Conservation (phyloP, 2,888 invertebrate genomes). For the Synanthedon formicaeformis region DNA sequence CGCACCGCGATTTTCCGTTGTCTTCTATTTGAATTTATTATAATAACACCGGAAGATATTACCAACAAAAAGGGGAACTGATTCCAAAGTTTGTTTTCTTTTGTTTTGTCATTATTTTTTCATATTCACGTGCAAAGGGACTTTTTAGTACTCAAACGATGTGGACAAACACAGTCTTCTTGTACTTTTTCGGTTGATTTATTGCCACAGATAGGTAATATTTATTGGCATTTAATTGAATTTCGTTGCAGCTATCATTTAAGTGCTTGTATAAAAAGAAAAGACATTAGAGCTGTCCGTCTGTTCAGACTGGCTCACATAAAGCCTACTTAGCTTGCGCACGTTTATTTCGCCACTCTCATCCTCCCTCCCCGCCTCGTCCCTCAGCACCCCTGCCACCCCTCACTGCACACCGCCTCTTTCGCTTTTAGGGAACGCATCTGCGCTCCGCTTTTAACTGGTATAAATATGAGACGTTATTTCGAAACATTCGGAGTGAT, state of each 20-base stretch:
- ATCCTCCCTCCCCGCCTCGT: constrained; percentile 3
- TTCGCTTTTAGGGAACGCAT: constrained; percentile 29
- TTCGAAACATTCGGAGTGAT: neutral
- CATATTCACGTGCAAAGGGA: neutral
- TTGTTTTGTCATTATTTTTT: neutral
- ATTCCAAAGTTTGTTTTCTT: constrained; percentile 16
- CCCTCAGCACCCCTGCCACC: constrained; percentile 1
- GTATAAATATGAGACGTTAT: constrained; percentile 9
- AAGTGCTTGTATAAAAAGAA: constrained; percentile 1
- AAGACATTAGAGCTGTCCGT: neutral
- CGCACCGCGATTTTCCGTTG: constrained; percentile 39
- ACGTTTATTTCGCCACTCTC: constrained; percentile 39
- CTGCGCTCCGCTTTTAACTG: constrained; percentile 28
- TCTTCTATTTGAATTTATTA: constrained; percentile 49
- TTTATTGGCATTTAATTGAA: too few species aligned
- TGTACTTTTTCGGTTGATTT: too few species aligned
- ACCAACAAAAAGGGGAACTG: constrained; percentile 32
- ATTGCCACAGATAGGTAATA: too few species aligned
- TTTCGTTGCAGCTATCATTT: constrained; percentile 15
- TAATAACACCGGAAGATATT: constrained; percentile 42
- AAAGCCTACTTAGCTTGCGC: constrained; percentile 25
- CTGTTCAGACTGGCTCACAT: neutral
- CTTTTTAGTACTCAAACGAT: neutral
- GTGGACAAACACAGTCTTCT: too few species aligned
- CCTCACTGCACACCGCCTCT: constrained; percentile 1